Evolutionary conservation across 2,888 invertebrate species (phyloP).

Genomic region (Pocota personata): DNA sequence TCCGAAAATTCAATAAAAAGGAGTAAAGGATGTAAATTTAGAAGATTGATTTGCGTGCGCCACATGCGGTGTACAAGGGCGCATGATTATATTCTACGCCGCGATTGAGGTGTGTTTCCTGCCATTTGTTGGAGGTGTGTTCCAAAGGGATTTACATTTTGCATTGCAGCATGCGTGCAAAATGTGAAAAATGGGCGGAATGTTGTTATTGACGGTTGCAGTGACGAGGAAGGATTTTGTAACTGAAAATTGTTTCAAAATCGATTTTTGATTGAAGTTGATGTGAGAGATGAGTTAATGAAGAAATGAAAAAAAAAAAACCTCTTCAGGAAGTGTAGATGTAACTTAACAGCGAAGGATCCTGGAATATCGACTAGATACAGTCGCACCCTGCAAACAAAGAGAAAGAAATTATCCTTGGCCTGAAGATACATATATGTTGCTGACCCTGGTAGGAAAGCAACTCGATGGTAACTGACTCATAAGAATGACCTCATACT

Average conservation of each 20-base stretch:
- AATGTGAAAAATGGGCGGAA: constrained; percentile 51
- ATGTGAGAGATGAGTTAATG: not conserved
- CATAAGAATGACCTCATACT: too few species aligned
- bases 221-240: not conserved
- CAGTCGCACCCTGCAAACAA: too few species aligned
- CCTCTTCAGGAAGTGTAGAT: not conserved
- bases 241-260: not conserved
- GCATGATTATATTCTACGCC: constrained; percentile 17
- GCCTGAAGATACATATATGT: too few species aligned
- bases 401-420: too few species aligned
- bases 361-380: too few species aligned
- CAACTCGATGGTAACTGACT: too few species aligned
- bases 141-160: constrained; percentile 39
- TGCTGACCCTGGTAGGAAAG: too few species aligned
- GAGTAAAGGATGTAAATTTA: constrained; percentile 54
- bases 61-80: constrained; percentile 42
- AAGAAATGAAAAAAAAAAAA: not conserved
- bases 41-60: constrained; percentile 68
- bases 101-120: not conserved
- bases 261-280: not conserved
- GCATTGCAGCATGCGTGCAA: not conserved
- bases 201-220: constrained; percentile 41
- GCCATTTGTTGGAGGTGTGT: not conserved
- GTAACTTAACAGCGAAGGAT: too few species aligned
- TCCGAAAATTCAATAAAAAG: constrained; percentile 45